Evolutionary conservation across 2,113 vertebrate genomes (phyloP).

Genomic region (Ariopsis seemanni): DNA sequence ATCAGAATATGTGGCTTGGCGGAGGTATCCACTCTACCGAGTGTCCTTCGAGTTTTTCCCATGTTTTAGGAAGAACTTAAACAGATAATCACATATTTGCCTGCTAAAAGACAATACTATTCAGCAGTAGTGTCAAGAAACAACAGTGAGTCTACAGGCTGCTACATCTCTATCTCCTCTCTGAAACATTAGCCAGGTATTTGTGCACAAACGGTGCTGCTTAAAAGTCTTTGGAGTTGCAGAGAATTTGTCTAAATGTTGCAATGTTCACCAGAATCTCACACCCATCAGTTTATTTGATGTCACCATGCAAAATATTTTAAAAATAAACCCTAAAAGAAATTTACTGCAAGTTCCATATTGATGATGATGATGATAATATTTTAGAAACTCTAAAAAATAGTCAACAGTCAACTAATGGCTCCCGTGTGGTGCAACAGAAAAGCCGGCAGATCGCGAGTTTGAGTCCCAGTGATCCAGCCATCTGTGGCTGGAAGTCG

Average conservation of each 20-base stretch:
- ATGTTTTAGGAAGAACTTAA: neutral
- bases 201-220: neutral
- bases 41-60: too few relatives aligned
- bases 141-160: neutral
- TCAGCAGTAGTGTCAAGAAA: neutral
- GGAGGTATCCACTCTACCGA: too few relatives aligned
- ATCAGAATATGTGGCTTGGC: too few relatives aligned
- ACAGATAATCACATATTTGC: neutral
- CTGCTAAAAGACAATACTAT: neutral
- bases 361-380: neutral
- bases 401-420: neutral
- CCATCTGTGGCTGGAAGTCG: neutral
- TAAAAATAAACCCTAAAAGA: neutral
- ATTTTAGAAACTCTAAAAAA: neutral
- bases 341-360: neutral
- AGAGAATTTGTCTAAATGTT: neutral
- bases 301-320: neutral
- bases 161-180: neutral
- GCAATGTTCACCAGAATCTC: neutral
- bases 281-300: neutral
- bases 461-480: neutral
- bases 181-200: neutral
- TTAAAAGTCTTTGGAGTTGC: neutral
- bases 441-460: neutral
- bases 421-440: neutral